A percentile compares a stretch with the other conserved stretches of the same genome.
Conservation (phyloP, 1,140 invertebrate species). For the Oncopodura yosiiana region DNA sequence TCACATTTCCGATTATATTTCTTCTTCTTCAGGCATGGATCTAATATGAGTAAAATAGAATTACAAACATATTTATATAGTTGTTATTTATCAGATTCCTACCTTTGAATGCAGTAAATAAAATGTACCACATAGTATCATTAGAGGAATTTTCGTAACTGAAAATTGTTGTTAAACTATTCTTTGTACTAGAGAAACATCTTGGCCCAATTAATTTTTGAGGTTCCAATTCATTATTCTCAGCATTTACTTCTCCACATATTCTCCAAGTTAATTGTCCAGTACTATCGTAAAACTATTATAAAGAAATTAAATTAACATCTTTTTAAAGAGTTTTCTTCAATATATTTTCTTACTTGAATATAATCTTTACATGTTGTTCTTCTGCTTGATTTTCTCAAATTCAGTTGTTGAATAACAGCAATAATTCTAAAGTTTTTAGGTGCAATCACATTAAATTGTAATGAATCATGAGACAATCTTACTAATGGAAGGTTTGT, state of each 20-base stretch:
- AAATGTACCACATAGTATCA: not conserved
- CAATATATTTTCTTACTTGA: not conserved
- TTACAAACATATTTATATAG: not conserved
- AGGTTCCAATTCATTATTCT: not conserved
- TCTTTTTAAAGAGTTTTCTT: not conserved
- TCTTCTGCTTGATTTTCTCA: not conserved
- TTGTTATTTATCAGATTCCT: not conserved
- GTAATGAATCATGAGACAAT: too few species aligned
- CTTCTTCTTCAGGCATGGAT: not conserved
- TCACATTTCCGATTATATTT: not conserved
- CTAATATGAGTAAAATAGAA: slow-evolving; percentile 4
- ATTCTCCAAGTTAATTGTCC: not conserved
- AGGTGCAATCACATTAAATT: too few species aligned
- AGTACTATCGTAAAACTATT: not conserved
- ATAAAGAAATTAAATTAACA: not conserved
- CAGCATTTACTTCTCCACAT: slow-evolving; percentile 1
- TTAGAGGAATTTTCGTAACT: not conserved
- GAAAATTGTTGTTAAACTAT: not conserved
- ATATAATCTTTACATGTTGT: slow-evolving; percentile 1
- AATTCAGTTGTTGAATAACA: slow-evolving; percentile 12
- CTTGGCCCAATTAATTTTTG: not conserved
- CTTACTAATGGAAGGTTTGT: too few species aligned
- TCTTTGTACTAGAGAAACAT: not conserved
- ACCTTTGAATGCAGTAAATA: slow-evolving; percentile 10
- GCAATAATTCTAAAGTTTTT: too few species aligned